Base-by-base conservation (phyloP, 2,797 vertebrate genomes). In the Miichthys miiuy region DNA sequence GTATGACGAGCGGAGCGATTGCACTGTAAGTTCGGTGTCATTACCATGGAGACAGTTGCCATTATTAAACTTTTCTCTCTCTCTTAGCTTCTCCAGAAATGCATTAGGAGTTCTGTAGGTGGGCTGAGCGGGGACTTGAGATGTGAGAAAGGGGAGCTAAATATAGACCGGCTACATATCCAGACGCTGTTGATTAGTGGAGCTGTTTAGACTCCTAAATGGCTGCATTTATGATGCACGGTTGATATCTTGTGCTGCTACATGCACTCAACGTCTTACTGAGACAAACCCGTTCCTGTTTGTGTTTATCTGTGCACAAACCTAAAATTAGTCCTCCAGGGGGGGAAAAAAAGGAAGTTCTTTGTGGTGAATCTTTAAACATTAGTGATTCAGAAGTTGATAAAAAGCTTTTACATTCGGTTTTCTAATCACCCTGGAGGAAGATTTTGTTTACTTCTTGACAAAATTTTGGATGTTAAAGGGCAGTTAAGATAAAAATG, bases 61-160 rank as follows among this genome's bases (percentile, higher is more conserved):
- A 71, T 91, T 83, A 90, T 92, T 82, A 88, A 91, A 92, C 90
- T 90, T 90, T 89, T 34, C 34, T 38, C 34, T 81, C 57, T 81
- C 68, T 76, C 67, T 9, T 55, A 79, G 75, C 79, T 66, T 81
- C 84, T 89, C 70, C 77, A 85, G 80, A 83, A 90, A 84, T 74
- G 76, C 76, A 70, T 72, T 57, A 79, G 52, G 56, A 86, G 67
- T 87, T 86, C 70, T 82, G 87, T 81, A 73, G 83, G 92, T 91
- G 91, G 89, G 87, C 81, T 76, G 87, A 83, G 81, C 77, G 21
- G 46, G 25, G 66, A 81, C 75, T 85, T 7, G 81, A 89, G 86
- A 91, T 85, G 90, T 90, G 91, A 92, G 86, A 90, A 91, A 68
- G 77, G 65, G 42, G 67, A 77, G 82, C 91, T 93, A 92, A 93